Percentiles rank a stretch among this genome's conserved stretches.
Conservation (phyloP, 2,113 vertebrate species). For the Platysteira castanea region DNA sequence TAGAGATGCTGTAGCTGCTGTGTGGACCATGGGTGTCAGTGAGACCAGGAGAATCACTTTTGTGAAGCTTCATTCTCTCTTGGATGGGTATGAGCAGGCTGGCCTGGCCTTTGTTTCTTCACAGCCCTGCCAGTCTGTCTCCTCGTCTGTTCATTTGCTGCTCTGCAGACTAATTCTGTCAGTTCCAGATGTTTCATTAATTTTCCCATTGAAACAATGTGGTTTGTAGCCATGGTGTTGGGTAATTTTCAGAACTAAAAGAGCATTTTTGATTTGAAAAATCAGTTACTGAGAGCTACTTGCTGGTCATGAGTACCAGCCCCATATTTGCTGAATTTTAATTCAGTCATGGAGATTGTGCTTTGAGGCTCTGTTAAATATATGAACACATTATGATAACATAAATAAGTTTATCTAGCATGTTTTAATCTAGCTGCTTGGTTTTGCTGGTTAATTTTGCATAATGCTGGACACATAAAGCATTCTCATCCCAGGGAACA, state of each 20-base stretch:
- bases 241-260: not conserved
- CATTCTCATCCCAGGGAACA: not conserved
- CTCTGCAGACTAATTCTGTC: not conserved
- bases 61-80: not conserved
- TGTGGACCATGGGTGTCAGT: not conserved
- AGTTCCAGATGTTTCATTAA: conserved; percentile 4
- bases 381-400: not conserved
- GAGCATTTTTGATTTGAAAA: not conserved
- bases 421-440: not conserved
- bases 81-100: not conserved
- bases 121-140: not conserved
- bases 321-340: not conserved
- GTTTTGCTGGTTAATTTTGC: not conserved
- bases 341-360: not conserved
- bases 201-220: not conserved
- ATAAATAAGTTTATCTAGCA: not conserved
- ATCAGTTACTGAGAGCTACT: not conserved
- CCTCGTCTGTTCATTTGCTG: not conserved
- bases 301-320: not conserved
- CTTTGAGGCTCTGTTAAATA: not conserved
- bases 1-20: not conserved
- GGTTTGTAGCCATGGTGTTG: not conserved
- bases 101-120: not conserved
- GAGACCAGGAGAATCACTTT: not conserved
- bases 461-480: not conserved